These are phyloP conservation scores for Campoletis sonorensis DNA, from an alignment of 1,140 invertebrate species.

Conservation along the genomic window DNA sequence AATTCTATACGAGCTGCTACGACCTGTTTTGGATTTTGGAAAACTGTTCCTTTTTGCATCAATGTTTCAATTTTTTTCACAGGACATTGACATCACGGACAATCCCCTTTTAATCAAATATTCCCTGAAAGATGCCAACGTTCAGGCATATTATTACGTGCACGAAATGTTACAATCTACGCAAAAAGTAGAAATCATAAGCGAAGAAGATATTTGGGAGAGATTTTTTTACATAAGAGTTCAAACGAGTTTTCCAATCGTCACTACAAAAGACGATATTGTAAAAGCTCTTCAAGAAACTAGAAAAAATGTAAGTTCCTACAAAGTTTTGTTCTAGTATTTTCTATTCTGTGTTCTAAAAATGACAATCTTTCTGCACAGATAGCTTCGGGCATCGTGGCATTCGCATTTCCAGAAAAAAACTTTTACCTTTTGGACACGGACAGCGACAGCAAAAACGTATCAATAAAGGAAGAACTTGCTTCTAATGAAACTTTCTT, in stretches of 20 bases:
- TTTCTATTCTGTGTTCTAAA: slow-evolving; percentile 18
- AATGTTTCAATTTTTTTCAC: slow-evolving; percentile 49
- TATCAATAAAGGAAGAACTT: slow-evolving; percentile 78
- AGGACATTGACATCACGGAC: slow-evolving; percentile 86
- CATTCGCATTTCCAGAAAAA: slow-evolving; percentile 79
- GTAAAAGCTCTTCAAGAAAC: slow-evolving; percentile 68
- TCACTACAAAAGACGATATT: slow-evolving; percentile 64
- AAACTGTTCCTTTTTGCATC: no score
- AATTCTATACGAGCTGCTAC: no score
- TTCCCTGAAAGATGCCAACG: slow-evolving; percentile 75
- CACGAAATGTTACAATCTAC: slow-evolving; percentile 84
- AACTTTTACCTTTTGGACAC: slow-evolving; percentile 79
- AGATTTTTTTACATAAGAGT: slow-evolving; percentile 83
- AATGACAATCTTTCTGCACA: slow-evolving; percentile 60
- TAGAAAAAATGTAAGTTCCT: slow-evolving; percentile 68
- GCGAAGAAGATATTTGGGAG: slow-evolving; percentile 79
- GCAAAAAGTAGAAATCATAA: slow-evolving; percentile 79
- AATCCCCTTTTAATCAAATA: slow-evolving; percentile 84
- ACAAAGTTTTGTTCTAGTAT: background rate
- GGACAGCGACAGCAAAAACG: slow-evolving; percentile 76
- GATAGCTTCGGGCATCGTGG: slow-evolving; percentile 81
- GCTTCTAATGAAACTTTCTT: slow-evolving; percentile 69
- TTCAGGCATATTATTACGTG: slow-evolving; percentile 82
- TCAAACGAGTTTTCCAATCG: slow-evolving; percentile 67
- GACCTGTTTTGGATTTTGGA: no score